phyloP scores from a whole-genome alignment of 2,888 invertebrate species.

The Hecatera dysodea region DNA sequence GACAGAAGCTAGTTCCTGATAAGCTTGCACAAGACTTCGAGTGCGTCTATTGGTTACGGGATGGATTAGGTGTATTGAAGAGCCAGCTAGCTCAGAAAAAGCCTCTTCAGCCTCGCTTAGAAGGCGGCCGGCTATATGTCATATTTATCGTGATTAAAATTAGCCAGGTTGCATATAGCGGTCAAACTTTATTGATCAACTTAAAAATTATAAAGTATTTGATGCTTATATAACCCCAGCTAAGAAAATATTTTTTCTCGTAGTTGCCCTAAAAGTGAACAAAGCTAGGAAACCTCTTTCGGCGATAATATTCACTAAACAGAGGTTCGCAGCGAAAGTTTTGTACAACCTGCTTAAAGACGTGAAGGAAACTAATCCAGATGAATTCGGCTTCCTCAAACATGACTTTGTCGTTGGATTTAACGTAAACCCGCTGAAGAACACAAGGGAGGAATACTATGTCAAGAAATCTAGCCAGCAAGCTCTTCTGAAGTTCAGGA shows the following conservation, averaged over 20 bases:
- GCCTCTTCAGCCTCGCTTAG: too few relatives aligned
- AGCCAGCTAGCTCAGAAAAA: too few relatives aligned
- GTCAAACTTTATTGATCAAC: not conserved
- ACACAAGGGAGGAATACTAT: constrained; percentile 89
- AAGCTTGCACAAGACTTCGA: not conserved
- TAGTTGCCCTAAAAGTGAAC: constrained; percentile 78
- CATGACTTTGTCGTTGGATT: constrained; percentile 94
- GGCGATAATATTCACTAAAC: constrained; percentile 93
- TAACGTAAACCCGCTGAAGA: constrained; percentile 90
- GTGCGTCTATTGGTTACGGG: too few relatives aligned
- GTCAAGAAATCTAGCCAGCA: constrained; percentile 90
- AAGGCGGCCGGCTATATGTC: too few relatives aligned
- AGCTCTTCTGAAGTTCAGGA: constrained; percentile 86
- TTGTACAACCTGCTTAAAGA: constrained; percentile 92
- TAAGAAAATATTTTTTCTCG: constrained; percentile 13
- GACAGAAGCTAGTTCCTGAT: not conserved
- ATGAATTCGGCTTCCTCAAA: constrained; percentile 90
- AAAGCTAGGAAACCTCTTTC: constrained; percentile 88
- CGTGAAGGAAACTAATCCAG: constrained; percentile 82
- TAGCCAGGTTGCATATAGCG: too few relatives aligned
- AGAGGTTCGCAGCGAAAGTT: constrained; percentile 94
- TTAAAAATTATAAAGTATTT: not conserved
- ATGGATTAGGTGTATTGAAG: too few relatives aligned
- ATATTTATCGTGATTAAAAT: too few relatives aligned
- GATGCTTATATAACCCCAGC: not conserved